Evolutionary conservation across 2,113 vertebrate species (phyloP).

Genomic region (Hippopotamus amphibius): DNA sequence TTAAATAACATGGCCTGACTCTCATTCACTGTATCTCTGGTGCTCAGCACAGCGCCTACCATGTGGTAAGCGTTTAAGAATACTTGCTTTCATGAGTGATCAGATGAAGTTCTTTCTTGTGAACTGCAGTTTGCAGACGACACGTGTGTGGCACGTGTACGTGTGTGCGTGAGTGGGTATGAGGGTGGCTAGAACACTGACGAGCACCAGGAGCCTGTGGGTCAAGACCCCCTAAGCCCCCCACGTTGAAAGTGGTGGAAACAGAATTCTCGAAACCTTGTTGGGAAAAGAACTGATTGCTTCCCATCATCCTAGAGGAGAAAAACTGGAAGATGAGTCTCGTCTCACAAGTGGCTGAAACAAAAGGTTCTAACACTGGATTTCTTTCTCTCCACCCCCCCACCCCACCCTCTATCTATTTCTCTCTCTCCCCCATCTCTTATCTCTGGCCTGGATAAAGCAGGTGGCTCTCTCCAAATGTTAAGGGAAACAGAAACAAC

Average conservation of each 20-base stretch:
- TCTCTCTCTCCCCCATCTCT: not conserved
- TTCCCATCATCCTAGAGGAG: not conserved
- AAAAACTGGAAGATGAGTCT: not conserved
- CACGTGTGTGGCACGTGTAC: accelerated
- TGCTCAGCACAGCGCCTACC: not conserved
- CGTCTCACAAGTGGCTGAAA: not conserved
- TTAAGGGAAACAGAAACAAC: not conserved
- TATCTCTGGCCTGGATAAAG: not conserved
- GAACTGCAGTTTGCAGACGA: not conserved
- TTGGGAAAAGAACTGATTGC: not conserved
- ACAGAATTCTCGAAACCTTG: not conserved
- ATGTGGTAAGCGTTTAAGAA: not conserved
- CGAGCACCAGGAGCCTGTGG: not conserved
- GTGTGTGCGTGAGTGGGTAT: no score
- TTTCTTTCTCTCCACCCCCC: not conserved
- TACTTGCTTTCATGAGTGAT: not conserved
- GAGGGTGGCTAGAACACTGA: not conserved
- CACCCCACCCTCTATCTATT: not conserved
- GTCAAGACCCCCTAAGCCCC: not conserved
- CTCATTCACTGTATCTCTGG: not conserved
- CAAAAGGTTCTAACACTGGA: not conserved
- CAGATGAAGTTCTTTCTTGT: not conserved
- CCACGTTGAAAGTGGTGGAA: not conserved
- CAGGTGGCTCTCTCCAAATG: not conserved
- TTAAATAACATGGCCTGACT: not conserved